Conservation (phyloP, 1,140 invertebrate species). For the Ganaspis sp. region DNA sequence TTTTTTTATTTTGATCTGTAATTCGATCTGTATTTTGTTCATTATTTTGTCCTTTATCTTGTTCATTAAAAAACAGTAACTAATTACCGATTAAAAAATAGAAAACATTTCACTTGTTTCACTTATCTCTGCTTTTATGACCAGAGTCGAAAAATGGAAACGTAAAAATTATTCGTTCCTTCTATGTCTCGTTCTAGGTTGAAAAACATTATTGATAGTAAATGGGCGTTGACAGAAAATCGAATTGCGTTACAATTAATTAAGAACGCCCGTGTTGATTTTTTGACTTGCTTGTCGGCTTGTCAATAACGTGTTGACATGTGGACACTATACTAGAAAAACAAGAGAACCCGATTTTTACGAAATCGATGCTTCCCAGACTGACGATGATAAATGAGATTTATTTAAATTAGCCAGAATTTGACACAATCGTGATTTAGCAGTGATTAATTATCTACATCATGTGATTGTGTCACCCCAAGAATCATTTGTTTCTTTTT, state of each 20-base stretch:
- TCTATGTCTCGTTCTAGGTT: not conserved
- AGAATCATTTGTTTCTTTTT: not conserved
- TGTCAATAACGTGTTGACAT: not conserved
- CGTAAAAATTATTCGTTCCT: too few species aligned
- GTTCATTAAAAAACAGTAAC: too few species aligned
- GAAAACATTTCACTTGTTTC: too few species aligned
- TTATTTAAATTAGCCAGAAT: constrained; percentile 11
- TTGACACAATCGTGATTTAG: constrained; percentile 9
- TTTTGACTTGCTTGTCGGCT: not conserved
- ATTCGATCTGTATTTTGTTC: too few species aligned
- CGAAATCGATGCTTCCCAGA: not conserved
- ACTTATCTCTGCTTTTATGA: too few species aligned
- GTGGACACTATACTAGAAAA: not conserved
- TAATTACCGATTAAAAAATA: too few species aligned
- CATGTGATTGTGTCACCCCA: not conserved
- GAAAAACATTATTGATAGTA: not conserved
- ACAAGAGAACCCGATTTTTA: not conserved
- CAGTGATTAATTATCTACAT: not conserved
- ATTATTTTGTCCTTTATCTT: too few species aligned
- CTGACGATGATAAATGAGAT: constrained; percentile 9
- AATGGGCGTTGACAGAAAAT: not conserved
- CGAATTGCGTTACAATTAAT: not conserved
- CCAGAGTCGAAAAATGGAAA: not conserved
- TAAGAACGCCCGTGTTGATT: not conserved
- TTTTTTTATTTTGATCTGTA: too few species aligned